These are phyloP conservation scores for Dendrocincla fuliginosa DNA, from an alignment of 2,797 vertebrate genomes.

Conservation along the genomic window DNA sequence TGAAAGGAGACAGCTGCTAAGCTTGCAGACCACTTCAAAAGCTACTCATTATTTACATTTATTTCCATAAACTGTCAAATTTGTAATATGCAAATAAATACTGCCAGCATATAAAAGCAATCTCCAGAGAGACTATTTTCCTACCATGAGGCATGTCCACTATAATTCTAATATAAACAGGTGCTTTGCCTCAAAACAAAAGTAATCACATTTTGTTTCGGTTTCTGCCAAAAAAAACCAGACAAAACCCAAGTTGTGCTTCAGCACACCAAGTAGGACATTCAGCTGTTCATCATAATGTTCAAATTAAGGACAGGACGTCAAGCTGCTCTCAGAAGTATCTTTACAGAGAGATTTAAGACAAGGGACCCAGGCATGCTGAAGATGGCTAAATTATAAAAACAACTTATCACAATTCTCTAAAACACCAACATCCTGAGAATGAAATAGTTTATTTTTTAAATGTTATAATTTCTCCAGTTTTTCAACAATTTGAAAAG, in stretches of 20 bases:
- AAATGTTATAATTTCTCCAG: neutral
- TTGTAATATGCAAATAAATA: slow-evolving; percentile 30
- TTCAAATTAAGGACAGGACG: neutral
- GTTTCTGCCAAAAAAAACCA: neutral
- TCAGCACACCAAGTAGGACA: neutral
- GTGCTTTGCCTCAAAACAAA: slow-evolving; percentile 5
- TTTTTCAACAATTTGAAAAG: neutral
- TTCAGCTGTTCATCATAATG: neutral
- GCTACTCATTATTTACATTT: slow-evolving; percentile 10
- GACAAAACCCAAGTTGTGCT: neutral
- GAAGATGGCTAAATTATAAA: neutral
- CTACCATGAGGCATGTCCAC: neutral
- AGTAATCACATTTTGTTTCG: neutral
- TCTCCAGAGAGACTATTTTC: neutral
- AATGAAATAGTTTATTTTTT: neutral
- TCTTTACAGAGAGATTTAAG: neutral
- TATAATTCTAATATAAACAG: neutral
- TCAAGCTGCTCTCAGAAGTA: neutral
- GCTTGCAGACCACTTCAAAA: neutral
- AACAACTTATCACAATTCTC: neutral
- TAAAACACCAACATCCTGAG: neutral
- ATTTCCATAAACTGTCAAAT: slow-evolving; percentile 10
- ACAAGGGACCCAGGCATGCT: neutral
- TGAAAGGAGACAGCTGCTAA: slow-evolving; percentile 7
- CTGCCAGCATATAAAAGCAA: neutral